Percentiles rank a stretch among this genome's conserved stretches.
phyloP scores from a whole-genome alignment of 2,113 vertebrate genomes.

The Tautogolabrus adspersus region DNA sequence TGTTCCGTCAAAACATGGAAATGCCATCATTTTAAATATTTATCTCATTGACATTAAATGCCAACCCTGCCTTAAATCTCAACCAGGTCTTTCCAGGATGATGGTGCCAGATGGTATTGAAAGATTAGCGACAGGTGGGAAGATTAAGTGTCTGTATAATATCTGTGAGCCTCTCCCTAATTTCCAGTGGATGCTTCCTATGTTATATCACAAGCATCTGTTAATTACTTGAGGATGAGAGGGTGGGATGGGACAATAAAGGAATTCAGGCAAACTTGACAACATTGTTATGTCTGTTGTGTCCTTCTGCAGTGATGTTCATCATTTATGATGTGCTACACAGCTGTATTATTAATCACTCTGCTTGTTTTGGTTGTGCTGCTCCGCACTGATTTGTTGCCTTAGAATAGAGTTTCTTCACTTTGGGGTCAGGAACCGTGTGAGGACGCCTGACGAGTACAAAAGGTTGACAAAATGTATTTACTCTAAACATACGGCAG shows the following conservation, averaged over 20 bases:
- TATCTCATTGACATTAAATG: neutral
- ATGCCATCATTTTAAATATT: neutral
- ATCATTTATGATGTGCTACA: constrained; percentile 25
- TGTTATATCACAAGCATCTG: neutral
- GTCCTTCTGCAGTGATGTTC: constrained; percentile 11
- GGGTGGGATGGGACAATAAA: neutral
- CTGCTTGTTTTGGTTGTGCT: neutral
- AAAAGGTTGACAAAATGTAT: neutral
- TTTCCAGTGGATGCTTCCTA: constrained; percentile 4
- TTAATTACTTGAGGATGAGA: neutral
- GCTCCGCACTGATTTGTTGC: neutral
- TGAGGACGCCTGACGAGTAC: neutral
- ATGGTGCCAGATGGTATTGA: constrained; percentile 54
- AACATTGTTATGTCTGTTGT: constrained; percentile 15
- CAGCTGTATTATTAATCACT: constrained; percentile 4
- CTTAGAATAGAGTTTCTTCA: neutral
- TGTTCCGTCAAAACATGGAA: too few relatives aligned
- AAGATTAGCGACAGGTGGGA: constrained; percentile 22
- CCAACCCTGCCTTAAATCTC: neutral
- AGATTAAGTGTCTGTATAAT: constrained; percentile 37
- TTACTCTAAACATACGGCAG: neutral
- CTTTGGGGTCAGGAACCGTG: neutral
- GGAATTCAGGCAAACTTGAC: neutral
- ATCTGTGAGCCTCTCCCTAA: neutral
- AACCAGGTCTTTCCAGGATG: neutral